Base-by-base conservation (phyloP, 2,888 invertebrate species). In the Cylindroiulus punctatus region DNA sequence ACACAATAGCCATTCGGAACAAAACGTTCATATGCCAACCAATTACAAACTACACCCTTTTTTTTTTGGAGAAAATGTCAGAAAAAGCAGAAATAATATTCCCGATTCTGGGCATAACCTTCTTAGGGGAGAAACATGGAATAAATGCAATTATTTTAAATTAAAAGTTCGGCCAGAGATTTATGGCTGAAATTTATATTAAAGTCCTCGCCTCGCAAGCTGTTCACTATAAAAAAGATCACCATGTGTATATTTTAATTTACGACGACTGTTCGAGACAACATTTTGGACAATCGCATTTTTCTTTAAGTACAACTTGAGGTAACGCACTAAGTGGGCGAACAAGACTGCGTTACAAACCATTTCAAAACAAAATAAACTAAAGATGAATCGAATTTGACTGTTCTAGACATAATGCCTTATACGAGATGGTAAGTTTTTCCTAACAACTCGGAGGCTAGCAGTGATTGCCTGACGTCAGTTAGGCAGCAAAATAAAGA, bases 111-210 rank as follows among this genome's bases (percentile, higher is more conserved):
- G 47, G 17, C 47, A 52, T 52, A 52, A 52, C 47, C 47, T 52
- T 7, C 47, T 17, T 52, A 17, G 10, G 47, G 47, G 47, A 17
- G 17, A 17, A 52, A 17, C 7, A 52, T 52, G 17, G 17, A 52
- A 52, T 52, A 52, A 52, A 52, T 52, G 47, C 47, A 52, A 52
- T 52, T 52, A 52, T 52, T 52, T 52, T 52, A 52, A 52, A 52
- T 17, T 52, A 52, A 17, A 52, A 52, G 47, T 52, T 52, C 17
- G 47, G 47, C 7, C 17, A 17, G 47, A 52, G 47, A 52, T 52
- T 52, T 52, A 52, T 52, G 47, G 17, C 47, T 52, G 10, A 17
- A 52, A 52, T 52, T 52, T 52, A 52, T 52, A 52, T 52, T 52
- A 52, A 17, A 17, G 47, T 17, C 47, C 7, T 52, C 17, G 47